Evolutionary conservation across 1,140 invertebrate genomes (phyloP).

Genomic region (Stenopsyche tienmushanensis): DNA sequence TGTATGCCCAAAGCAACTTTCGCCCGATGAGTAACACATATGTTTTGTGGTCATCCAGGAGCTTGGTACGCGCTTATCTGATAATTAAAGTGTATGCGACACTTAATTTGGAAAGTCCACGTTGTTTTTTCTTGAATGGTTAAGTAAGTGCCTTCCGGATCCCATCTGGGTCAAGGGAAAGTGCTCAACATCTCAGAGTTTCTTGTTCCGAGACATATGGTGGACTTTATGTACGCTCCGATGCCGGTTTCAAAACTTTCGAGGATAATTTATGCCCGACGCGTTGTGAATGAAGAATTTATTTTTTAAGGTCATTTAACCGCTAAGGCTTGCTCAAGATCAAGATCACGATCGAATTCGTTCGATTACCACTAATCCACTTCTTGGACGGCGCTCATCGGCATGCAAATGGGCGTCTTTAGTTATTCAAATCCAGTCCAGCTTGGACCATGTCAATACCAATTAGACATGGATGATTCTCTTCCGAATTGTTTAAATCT

Average conservation of each 20-base stretch:
- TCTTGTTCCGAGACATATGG: conserved; percentile 4
- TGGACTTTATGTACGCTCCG: conserved; percentile 1
- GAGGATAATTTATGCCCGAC: conserved; percentile 24
- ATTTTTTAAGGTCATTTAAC: conserved; percentile 9
- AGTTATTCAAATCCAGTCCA: neutral
- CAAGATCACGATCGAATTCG: conserved; percentile 1
- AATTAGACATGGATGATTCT: too few species aligned
- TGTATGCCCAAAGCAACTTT: too few species aligned
- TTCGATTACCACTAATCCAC: too few species aligned
- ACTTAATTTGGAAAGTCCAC: conserved; percentile 22
- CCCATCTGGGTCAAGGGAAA: conserved; percentile 24
- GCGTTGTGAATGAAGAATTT: neutral
- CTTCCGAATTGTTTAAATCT: neutral
- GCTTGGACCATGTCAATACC: too few species aligned
- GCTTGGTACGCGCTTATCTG: conserved; percentile 16
- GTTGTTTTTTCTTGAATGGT: conserved; percentile 8
- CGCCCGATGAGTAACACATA: too few species aligned
- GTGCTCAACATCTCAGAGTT: conserved; percentile 21
- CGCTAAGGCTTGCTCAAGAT: neutral
- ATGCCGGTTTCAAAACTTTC: conserved; percentile 25
- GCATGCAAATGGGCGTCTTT: neutral
- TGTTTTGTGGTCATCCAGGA: too few species aligned
- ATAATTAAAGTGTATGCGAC: conserved; percentile 22
- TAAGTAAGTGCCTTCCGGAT: conserved; percentile 12
- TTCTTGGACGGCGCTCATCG: too few species aligned